Evolutionary conservation across 2,888 invertebrate species (phyloP).

Genomic region (Zaprionus lineosus): DNA sequence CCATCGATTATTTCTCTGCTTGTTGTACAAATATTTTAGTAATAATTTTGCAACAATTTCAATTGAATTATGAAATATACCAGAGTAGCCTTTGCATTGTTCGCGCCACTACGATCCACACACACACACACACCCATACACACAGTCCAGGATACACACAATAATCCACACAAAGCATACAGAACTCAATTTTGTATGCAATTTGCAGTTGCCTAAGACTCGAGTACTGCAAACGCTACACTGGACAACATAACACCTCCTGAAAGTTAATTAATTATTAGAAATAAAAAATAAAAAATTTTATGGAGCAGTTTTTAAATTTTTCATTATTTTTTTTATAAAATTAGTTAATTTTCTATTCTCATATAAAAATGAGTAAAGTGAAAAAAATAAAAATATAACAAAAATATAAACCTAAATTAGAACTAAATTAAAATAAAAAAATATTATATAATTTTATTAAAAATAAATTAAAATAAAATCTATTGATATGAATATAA

Average conservation of each 20-base stretch:
- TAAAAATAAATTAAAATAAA: no score
- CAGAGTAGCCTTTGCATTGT: constrained; percentile 18
- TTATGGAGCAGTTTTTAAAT: no score
- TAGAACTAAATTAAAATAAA: no score
- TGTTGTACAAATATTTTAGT: constrained; percentile 55
- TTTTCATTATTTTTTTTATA: no score
- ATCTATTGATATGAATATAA: no score
- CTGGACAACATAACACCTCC: constrained; percentile 9
- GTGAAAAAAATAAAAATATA: no score
- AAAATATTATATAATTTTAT: no score
- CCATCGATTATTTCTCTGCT: not conserved
- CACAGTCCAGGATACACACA: constrained; percentile 13
- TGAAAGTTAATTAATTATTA: no score
- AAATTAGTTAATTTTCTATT: no score
- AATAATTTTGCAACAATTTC: constrained; percentile 62
- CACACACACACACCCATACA: constrained; percentile 9
- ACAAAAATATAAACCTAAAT: no score
- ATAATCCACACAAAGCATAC: not conserved
- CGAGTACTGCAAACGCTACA: constrained; percentile 8
- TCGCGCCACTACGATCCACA: not conserved
- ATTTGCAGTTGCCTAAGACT: constrained; percentile 31
- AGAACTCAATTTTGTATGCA: constrained; percentile 50
- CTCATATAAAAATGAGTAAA: no score
- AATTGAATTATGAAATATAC: constrained; percentile 68
- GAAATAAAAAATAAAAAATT: no score